Percentiles rank a stretch among this genome's conserved stretches.
Evolutionary conservation across 1,140 invertebrate genomes (phyloP).

Genomic region (Saccostrea cuccullata): DNA sequence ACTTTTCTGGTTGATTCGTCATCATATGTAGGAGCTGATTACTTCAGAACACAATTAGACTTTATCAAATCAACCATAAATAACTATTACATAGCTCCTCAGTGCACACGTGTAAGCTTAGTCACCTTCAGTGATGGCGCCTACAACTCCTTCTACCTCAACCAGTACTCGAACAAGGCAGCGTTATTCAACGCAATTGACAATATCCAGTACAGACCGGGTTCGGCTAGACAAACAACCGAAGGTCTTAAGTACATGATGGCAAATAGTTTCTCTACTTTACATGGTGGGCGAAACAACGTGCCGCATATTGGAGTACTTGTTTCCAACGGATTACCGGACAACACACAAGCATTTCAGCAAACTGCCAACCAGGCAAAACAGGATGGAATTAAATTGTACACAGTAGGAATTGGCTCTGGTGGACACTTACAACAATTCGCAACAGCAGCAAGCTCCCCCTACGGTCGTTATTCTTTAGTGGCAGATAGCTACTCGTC

Average conservation of each 20-base stretch:
- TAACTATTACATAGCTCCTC: conserved; percentile 56
- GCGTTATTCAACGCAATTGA: conserved; percentile 57
- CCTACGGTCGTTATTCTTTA: conserved; percentile 54
- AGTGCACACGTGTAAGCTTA: conserved; percentile 61
- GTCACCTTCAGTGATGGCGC: conserved; percentile 61
- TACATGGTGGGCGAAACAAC: conserved; percentile 59
- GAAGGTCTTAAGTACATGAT: conserved; percentile 57
- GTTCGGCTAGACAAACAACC: conserved; percentile 46
- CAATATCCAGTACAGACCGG: conserved; percentile 60
- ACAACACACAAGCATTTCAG: conserved; percentile 42
- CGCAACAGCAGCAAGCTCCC: conserved; percentile 55
- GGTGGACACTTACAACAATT: conserved; percentile 58
- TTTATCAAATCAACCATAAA: conserved; percentile 64
- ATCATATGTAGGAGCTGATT: conserved; percentile 64
- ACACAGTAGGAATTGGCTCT: conserved; percentile 69
- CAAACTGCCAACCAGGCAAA: conserved; percentile 60
- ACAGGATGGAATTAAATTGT: conserved; percentile 64
- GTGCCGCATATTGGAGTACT: conserved; percentile 68
- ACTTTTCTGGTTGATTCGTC: conserved; percentile 70
- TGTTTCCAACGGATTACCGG: conserved; percentile 63
- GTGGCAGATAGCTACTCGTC: conserved; percentile 62
- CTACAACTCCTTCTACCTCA: conserved; percentile 64
- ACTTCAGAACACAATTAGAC: conserved; percentile 63
- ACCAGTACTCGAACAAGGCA: conserved; percentile 58
- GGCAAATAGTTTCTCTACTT: conserved; percentile 55